Conservation (phyloP, 2,888 invertebrate genomes). For the Mayetiola destructor region DNA sequence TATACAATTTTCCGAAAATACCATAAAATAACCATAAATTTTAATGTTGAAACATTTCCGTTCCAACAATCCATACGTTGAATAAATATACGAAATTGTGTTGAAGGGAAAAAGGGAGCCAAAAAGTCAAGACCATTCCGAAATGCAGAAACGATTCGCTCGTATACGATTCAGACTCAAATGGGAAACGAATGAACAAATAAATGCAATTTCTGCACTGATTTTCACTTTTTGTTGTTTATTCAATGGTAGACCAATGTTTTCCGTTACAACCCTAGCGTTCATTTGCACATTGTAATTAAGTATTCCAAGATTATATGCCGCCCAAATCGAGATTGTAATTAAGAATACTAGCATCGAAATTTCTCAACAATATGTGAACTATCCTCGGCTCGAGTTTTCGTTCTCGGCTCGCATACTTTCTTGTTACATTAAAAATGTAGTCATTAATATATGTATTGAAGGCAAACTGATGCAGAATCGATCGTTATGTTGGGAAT, state of each 20-base stretch:
- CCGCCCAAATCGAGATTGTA: not conserved
- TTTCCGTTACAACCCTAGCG: not conserved
- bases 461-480: too few relatives aligned
- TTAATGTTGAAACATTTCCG: not conserved
- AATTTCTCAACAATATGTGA: too few relatives aligned
- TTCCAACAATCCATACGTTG: not conserved
- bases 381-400: not conserved
- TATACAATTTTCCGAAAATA: slow-evolving; percentile 10
- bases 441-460: not conserved
- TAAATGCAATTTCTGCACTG: slow-evolving; percentile 6
- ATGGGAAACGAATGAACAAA: too few relatives aligned
- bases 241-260: not conserved
- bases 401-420: not conserved
- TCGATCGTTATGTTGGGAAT: too few relatives aligned
- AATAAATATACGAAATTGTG: too few relatives aligned
- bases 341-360: slow-evolving; percentile 8
- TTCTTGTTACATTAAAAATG: slow-evolving; percentile 3
- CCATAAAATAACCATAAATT: slow-evolving; percentile 13
- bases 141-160: too few relatives aligned
- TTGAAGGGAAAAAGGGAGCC: too few relatives aligned
- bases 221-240: not conserved
- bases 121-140: too few relatives aligned
- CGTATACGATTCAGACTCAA: too few relatives aligned
- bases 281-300: slow-evolving; percentile 7
- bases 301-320: slow-evolving; percentile 9